phyloP scores from a whole-genome alignment of 2,797 vertebrate genomes.

The Notamacropus eugenii region DNA sequence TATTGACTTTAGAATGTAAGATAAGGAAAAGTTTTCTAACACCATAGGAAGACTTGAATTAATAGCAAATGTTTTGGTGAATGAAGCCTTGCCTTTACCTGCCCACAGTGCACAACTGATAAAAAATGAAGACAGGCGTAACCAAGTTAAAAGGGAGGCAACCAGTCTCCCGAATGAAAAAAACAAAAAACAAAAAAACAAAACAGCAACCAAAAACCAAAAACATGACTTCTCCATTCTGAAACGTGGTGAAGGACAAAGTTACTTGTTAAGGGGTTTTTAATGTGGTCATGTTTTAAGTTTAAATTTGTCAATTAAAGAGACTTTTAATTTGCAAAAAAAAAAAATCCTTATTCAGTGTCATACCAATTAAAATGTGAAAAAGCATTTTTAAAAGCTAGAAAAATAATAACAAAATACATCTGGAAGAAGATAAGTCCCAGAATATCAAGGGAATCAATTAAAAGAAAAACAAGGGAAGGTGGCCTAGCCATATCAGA shows the following conservation, averaged over 20 bases:
- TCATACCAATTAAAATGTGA: no score
- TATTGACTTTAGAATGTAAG: constrained; percentile 51
- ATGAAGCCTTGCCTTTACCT: constrained; percentile 4
- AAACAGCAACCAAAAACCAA: no score
- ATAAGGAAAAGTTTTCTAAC: constrained; percentile 34
- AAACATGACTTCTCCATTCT: constrained; percentile 17
- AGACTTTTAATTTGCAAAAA: no score
- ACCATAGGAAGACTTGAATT: background rate
- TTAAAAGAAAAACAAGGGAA: no score
- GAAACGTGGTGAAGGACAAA: constrained; percentile 23
- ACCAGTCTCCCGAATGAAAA: constrained; percentile 5
- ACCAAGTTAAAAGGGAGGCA: background rate
- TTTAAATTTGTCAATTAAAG: no score
- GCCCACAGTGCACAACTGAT: constrained; percentile 9
- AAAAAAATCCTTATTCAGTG: no score
- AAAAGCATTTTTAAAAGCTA: no score
- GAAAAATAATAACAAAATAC: no score
- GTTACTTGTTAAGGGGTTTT: constrained; percentile 30
- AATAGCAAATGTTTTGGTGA: background rate
- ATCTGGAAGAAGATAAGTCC: no score
- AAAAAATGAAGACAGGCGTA: background rate
- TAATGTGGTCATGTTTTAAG: no score
- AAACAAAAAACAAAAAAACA: background rate
- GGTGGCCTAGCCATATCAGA: no score
- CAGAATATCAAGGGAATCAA: no score